Base-by-base conservation (phyloP, 2,888 invertebrate genomes). In the Sminthurides aquaticus region DNA sequence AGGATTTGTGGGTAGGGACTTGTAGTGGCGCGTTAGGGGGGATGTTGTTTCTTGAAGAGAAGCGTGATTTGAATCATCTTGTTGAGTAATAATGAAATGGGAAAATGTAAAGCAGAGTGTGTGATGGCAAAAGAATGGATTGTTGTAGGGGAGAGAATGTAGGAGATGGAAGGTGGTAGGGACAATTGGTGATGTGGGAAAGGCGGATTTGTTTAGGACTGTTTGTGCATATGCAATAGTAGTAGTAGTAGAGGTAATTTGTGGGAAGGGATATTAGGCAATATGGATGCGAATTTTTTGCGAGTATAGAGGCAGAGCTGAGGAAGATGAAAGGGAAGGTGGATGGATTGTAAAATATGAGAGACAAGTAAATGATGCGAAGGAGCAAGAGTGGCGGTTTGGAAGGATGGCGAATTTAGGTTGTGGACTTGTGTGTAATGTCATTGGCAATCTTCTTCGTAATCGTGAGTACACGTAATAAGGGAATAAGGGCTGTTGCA, bases 381-480 rank as follows among this genome's bases (percentile, higher is more conserved):
- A 34, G n/a, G n/a, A n/a, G n/a, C n/a, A n/a, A n/a, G n/a, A n/a
- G n/a, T n/a, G n/a, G n/a, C n/a, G n/a, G n/a, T n/a, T n/a, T 34
- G 43, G 43, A 34, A 34, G 43, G 15, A 34, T 34, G 43, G 43
- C 43, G 43, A 34, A 34, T 34, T 5, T 34, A 34, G 43, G 43
- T 34, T 34, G 43, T 34, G 49, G 27, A 49, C 24, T 8, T 25
- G 1, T 25, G 49, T 18, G 48, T 57, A 58, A 58, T 58, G 58
- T 58, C 43, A 34, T 58, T 58, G 58, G 62, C 62, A 62, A 57
- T 43, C 55, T 26, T 52, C 55, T 56, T 27, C 25, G 43, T 60
- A 20, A 52, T 52, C 22, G 5, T 52, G 52, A 52, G 18, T 20
- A 15, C 3, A 8, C 29, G 60, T 49, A 49, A 49, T 26, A 60